phyloP scores from a whole-genome alignment of 2,113 vertebrate species.

The Morone chrysops region DNA sequence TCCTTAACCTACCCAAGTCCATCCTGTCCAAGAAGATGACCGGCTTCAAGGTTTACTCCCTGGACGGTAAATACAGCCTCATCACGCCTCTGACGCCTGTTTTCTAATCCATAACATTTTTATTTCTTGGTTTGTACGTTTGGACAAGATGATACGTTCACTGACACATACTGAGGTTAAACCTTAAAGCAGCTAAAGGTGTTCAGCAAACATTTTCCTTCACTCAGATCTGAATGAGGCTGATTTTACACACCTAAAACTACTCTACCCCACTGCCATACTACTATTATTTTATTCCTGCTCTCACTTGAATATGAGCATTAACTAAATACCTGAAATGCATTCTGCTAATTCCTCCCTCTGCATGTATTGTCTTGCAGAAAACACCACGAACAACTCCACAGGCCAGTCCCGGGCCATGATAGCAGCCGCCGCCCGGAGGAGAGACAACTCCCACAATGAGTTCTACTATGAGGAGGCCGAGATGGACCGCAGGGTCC shows the following conservation, averaged over 20 bases:
- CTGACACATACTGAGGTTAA: not conserved
- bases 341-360: not conserved
- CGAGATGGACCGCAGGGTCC: slow-evolving; percentile 91
- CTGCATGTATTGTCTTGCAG: slow-evolving; percentile 72
- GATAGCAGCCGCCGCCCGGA: slow-evolving; percentile 92
- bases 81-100: slow-evolving; percentile 25
- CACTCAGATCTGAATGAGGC: not conserved
- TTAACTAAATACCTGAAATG: slow-evolving; percentile 7
- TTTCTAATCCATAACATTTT: not conserved
- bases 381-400: slow-evolving; percentile 93
- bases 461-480: slow-evolving; percentile 98
- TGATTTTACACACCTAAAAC: not conserved
- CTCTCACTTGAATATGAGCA: not conserved
- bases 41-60: slow-evolving; percentile 97
- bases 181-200: not conserved
- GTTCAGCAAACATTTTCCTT: not conserved
- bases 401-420: slow-evolving; percentile 93
- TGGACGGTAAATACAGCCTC: slow-evolving; percentile 87
- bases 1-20: slow-evolving; percentile 96
- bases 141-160: not conserved
- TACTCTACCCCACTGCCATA: not conserved
- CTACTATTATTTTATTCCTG: not conserved
- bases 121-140: not conserved
- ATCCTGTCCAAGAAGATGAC: slow-evolving; percentile 98
- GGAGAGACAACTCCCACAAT: slow-evolving; percentile 96